phyloP scores from a whole-genome alignment of 2,113 vertebrate species.

The Tylochromis polylepis region DNA sequence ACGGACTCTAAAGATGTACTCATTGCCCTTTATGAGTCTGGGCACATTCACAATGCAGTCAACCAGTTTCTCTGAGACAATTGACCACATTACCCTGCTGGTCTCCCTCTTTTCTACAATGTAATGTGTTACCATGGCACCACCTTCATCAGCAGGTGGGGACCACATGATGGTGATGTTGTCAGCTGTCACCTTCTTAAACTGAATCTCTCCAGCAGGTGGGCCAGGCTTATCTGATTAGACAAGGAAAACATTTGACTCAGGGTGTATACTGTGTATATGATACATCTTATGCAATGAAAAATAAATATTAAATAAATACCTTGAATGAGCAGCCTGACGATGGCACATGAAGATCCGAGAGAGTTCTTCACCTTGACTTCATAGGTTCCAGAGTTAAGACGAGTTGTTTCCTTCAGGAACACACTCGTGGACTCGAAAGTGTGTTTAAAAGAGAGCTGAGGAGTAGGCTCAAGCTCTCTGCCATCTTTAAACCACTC shows the following conservation, averaged over 20 bases:
- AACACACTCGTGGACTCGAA: constrained; percentile 83
- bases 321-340: constrained; percentile 94
- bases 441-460: constrained; percentile 82
- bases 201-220: constrained; percentile 87
- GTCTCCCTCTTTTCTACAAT: constrained; percentile 96
- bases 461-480: constrained; percentile 80
- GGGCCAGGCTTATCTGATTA: constrained; percentile 91
- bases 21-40: constrained; percentile 95
- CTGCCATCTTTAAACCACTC: constrained; percentile 94
- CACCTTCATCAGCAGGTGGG: constrained; percentile 90
- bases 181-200: constrained; percentile 91
- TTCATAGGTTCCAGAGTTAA: constrained; percentile 90
- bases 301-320: constrained; percentile 12
- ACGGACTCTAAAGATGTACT: constrained; percentile 93
- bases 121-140: constrained; percentile 91
- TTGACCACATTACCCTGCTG: constrained; percentile 92
- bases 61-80: constrained; percentile 89
- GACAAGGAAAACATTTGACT: background rate
- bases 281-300: background rate
- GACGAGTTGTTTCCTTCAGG: constrained; percentile 86
- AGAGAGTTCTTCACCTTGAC: constrained; percentile 93
- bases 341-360: constrained; percentile 82
- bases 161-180: constrained; percentile 90
- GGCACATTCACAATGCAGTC: constrained; percentile 86
- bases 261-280: background rate